These are phyloP conservation scores for Anthophora plumipes DNA, from an alignment of 2,888 invertebrate species.

Conservation along the genomic window DNA sequence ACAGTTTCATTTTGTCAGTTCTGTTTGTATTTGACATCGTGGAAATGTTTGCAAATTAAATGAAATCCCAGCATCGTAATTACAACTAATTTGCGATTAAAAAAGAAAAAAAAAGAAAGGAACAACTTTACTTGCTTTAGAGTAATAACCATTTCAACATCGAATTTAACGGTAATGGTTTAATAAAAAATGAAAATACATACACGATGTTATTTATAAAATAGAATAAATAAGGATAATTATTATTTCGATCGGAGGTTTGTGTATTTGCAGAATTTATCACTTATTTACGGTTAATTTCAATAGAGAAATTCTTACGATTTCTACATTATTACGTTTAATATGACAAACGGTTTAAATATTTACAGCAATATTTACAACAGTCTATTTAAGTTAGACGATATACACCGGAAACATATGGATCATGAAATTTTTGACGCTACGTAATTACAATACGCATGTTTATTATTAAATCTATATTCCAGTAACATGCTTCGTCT, in stretches of 20 bases:
- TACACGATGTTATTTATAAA: background rate
- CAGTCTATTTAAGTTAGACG: too few species aligned
- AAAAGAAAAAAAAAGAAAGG: background rate
- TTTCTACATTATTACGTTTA: background rate
- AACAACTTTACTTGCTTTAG: background rate
- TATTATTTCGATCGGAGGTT: background rate
- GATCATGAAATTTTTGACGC: background rate
- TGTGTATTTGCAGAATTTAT: background rate
- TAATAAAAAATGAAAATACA: background rate
- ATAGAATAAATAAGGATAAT: background rate
- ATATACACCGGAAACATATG: too few species aligned
- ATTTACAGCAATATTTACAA: too few species aligned
- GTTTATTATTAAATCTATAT: background rate
- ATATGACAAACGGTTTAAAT: background rate
- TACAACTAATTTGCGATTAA: background rate
- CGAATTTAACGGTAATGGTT: background rate
- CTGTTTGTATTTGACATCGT: background rate
- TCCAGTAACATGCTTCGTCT: background rate
- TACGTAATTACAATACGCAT: background rate
- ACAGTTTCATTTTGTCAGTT: background rate
- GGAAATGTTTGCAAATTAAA: constrained; percentile 1
- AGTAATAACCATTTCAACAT: too few species aligned
- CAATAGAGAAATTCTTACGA: background rate
- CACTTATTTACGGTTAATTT: background rate
- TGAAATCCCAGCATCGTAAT: background rate